phyloP scores from a whole-genome alignment of 1,140 invertebrate species.

The Zaprionus kolodkinae region DNA sequence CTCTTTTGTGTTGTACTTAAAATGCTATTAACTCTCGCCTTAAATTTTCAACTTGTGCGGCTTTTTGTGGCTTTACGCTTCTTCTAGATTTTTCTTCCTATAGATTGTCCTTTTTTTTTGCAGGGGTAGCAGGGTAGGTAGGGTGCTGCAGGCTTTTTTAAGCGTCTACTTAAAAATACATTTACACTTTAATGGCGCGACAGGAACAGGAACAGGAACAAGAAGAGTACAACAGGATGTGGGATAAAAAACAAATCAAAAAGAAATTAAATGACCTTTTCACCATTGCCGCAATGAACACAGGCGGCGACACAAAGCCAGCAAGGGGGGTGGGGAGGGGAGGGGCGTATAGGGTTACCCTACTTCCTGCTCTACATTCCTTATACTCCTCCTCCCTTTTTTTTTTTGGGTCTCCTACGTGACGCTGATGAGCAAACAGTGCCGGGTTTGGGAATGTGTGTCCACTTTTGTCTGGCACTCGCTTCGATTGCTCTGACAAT shows the following conservation, averaged over 20 bases:
- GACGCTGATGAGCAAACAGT: constrained; percentile 49
- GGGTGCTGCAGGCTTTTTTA: constrained; percentile 28
- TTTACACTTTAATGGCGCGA: constrained; percentile 80
- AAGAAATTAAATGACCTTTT: constrained; percentile 83
- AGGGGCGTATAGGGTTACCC: neutral
- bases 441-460: constrained; percentile 1
- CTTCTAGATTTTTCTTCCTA: constrained; percentile 64
- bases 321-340: neutral
- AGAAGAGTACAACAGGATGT: constrained; percentile 13
- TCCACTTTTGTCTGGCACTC: constrained; percentile 35
- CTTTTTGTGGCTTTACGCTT: constrained; percentile 70
- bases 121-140: neutral
- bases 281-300: constrained; percentile 62
- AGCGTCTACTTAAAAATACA: constrained; percentile 80
- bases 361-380: neutral
- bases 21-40: constrained; percentile 77
- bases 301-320: constrained; percentile 17
- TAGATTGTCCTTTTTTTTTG: constrained; percentile 28
- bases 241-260: constrained; percentile 73
- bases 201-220: neutral
- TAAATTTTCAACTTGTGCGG: constrained; percentile 75
- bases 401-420: constrained; percentile 21
- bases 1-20: constrained; percentile 69
- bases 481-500: neutral
- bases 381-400: neutral